These are phyloP conservation scores for Chrysotoxum bicinctum DNA, from an alignment of 2,888 invertebrate genomes.

Conservation along the genomic window DNA sequence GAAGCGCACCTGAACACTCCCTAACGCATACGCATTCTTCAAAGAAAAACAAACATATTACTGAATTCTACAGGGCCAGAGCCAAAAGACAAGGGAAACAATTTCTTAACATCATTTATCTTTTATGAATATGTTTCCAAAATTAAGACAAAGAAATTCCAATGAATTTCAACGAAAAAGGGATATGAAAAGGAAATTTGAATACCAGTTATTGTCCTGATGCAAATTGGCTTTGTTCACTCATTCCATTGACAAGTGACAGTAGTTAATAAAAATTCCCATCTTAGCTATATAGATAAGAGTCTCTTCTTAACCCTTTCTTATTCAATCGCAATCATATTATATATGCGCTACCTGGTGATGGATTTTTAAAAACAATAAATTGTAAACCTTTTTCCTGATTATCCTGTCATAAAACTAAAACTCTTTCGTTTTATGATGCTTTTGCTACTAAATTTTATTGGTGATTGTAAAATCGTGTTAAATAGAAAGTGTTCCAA, in stretches of 20 bases:
- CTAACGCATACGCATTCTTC: background rate
- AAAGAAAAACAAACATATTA: constrained; percentile 66
- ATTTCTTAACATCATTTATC: constrained; percentile 38
- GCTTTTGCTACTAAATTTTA: constrained; percentile 68
- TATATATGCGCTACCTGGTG: constrained; percentile 40
- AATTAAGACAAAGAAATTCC: constrained; percentile 22
- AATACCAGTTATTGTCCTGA: constrained; percentile 33
- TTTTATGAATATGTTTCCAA: constrained; percentile 33
- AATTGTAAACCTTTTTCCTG: constrained; percentile 46
- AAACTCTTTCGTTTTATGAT: constrained; percentile 58
- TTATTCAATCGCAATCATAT: background rate
- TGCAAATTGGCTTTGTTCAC: constrained; percentile 63
- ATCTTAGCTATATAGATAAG: constrained; percentile 1
- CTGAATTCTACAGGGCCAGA: background rate
- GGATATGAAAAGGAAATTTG: constrained; percentile 23
- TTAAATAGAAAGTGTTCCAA: constrained; percentile 58
- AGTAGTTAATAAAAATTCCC: constrained; percentile 45
- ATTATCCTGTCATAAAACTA: constrained; percentile 48
- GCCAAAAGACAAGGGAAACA: constrained; percentile 21
- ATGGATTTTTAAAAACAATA: constrained; percentile 15
- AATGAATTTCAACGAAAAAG: constrained; percentile 18
- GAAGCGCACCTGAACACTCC: constrained; percentile 21
- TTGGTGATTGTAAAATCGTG: constrained; percentile 32
- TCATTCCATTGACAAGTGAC: constrained; percentile 50
- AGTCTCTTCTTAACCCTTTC: constrained; percentile 57